Conservation (phyloP, 2,113 vertebrate species). For the Alethe castanea region DNA sequence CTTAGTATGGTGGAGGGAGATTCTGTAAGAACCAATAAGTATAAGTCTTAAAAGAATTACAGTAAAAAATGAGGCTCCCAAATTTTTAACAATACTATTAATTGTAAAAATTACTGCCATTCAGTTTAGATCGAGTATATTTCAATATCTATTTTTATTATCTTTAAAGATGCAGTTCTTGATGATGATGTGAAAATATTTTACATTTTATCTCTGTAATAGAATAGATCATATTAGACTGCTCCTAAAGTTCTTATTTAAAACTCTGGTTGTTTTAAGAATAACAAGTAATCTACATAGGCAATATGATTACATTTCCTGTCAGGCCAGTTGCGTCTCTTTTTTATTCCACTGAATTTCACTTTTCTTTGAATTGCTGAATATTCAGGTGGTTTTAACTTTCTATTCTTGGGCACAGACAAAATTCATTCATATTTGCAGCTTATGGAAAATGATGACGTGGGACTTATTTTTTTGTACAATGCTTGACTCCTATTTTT, state of each 20-base stretch:
- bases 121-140: background rate
- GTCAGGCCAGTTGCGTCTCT: background rate
- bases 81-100: background rate
- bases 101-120: background rate
- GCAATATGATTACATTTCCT: background rate
- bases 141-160: background rate
- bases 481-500: background rate
- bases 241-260: background rate
- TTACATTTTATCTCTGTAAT: background rate
- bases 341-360: background rate
- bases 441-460: background rate
- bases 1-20: background rate
- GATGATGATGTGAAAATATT: background rate
- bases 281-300: background rate
- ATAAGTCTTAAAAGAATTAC: background rate
- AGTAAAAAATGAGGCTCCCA: background rate
- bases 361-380: background rate
- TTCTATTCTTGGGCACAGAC: background rate
- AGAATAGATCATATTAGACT: background rate
- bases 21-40: background rate
- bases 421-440: background rate
- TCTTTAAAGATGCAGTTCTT: background rate
- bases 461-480: background rate
- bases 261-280: background rate
- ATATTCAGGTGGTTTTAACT: background rate